Evolutionary conservation across 2,797 vertebrate genomes (phyloP), one percentile per base, ranked within the genome.

Genomic region (Centroberyx gerrardi): DNA sequence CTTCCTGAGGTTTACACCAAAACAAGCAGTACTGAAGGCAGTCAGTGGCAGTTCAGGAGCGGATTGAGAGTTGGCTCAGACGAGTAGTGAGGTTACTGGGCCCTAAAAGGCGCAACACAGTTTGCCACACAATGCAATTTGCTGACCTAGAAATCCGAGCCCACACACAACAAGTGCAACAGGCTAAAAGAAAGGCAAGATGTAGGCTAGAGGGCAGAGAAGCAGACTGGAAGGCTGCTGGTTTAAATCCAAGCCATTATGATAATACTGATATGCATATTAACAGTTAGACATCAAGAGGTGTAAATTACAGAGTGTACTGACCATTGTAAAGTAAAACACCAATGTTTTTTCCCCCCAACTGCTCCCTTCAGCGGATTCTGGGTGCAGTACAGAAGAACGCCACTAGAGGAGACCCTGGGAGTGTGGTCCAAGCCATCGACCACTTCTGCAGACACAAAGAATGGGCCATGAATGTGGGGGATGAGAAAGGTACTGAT

Each of bases 391-490:
- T 97, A 65, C 90, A 95, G 74, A 91, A 94, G 81, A 95, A 95
- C 0, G 96, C 97, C 6, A 91, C 93, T 74, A 93, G 88, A 75
- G 96, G 97, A 27, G 92, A 97, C 78, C 95, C 97, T n/a, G 55
- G 92, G 75, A 97, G 96, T 5, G 96, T 98, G 68, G 4, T 98
- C 58, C 83, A 92, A 2, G 51, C 94, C 80, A 95, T 98, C 0
- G 97, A 98, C 46, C 67, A 93, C 48, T 98, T 96, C 94, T 97
- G 96, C 90, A 92, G 84, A 1, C 69, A 95, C 69, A 95, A 93
- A 4, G 97, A 98, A 73, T 97, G 97, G 97, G 96, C 96, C 88
- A 98, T 98, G 97, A 96, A 97, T 0, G 95, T 98, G 68, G 97
- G 97, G 0, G 62, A 94, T 48, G 94, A 95, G 76, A 98, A 98